phyloP scores from a whole-genome alignment of 2,888 invertebrate genomes.

The Dichetophora obliterata region DNA sequence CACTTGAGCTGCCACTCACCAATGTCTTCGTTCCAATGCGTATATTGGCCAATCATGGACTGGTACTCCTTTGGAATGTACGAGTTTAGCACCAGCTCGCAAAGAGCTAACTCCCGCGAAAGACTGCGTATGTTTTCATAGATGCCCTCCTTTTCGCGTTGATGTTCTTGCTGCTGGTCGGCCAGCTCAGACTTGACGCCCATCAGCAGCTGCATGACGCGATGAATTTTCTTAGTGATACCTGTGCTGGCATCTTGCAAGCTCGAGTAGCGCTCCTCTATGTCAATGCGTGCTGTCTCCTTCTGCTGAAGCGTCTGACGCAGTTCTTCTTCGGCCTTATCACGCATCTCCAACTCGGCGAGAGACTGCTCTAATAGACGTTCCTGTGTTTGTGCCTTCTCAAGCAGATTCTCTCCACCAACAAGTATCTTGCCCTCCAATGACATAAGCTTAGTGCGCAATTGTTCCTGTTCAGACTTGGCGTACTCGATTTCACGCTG shows the following conservation, averaged over 20 bases:
- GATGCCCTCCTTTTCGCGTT: slow-evolving; percentile 96
- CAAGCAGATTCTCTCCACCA: slow-evolving; percentile 97
- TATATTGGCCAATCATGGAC: slow-evolving; percentile 89
- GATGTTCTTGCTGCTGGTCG: slow-evolving; percentile 93
- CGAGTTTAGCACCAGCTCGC: slow-evolving; percentile 89
- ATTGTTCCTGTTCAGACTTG: slow-evolving; percentile 83
- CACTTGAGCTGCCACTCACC: slow-evolving; percentile 99
- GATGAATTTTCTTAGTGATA: slow-evolving; percentile 91
- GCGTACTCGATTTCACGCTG: slow-evolving; percentile 83
- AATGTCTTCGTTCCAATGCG: slow-evolving; percentile 98
- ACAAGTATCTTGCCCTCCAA: slow-evolving; percentile 96
- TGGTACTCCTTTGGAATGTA: slow-evolving; percentile 96
- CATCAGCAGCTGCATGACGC: slow-evolving; percentile 88
- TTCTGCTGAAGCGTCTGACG: slow-evolving; percentile 87
- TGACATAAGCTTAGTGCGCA: slow-evolving; percentile 87
- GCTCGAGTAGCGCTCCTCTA: slow-evolving; percentile 94
- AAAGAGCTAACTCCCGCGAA: slow-evolving; percentile 89
- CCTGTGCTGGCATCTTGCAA: slow-evolving; percentile 95
- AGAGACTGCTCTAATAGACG: slow-evolving; percentile 89
- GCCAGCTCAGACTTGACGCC: slow-evolving; percentile 87
- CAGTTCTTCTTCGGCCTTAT: slow-evolving; percentile 84
- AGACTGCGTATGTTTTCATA: slow-evolving; percentile 93
- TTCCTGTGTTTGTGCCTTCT: slow-evolving; percentile 96
- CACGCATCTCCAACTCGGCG: slow-evolving; percentile 82
- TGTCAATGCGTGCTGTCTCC: slow-evolving; percentile 92